Evolutionary conservation across 2,113 vertebrate genomes (phyloP).

Genomic region (Excalfactoria chinensis): DNA sequence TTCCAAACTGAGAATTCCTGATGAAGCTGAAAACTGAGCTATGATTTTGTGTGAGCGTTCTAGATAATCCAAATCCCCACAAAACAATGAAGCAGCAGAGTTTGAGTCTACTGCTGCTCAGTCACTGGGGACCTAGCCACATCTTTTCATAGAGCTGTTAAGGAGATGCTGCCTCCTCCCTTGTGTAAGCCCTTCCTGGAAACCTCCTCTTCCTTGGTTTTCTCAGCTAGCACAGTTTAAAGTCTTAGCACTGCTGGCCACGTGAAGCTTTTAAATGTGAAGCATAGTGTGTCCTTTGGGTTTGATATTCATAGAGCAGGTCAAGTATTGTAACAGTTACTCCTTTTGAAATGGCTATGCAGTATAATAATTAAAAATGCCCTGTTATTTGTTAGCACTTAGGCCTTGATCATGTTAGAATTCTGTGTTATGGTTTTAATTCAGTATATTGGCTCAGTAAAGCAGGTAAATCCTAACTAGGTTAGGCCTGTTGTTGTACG

Average conservation of each 20-base stretch:
- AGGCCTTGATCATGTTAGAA: background rate
- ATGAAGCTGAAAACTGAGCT: background rate
- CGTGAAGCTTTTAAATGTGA: background rate
- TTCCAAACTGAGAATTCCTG: background rate
- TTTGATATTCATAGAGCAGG: background rate
- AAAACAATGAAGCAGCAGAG: background rate
- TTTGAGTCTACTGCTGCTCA: background rate
- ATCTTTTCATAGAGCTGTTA: background rate
- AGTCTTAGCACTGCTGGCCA: background rate
- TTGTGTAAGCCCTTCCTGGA: background rate
- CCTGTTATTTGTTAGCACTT: background rate
- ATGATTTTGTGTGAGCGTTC: background rate
- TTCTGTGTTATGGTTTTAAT: background rate
- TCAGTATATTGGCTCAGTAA: background rate
- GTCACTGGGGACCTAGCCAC: background rate
- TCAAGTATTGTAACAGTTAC: background rate
- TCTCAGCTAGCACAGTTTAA: background rate
- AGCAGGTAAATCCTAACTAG: background rate
- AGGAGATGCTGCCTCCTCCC: background rate
- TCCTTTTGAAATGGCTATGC: background rate
- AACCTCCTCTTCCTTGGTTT: background rate
- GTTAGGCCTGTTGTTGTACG: background rate
- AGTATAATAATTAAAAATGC: background rate
- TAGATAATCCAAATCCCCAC: slow-evolving; percentile 1
- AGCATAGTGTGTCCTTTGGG: background rate